Conservation (phyloP, 2,797 vertebrate genomes). For the Molossus molossus region DNA sequence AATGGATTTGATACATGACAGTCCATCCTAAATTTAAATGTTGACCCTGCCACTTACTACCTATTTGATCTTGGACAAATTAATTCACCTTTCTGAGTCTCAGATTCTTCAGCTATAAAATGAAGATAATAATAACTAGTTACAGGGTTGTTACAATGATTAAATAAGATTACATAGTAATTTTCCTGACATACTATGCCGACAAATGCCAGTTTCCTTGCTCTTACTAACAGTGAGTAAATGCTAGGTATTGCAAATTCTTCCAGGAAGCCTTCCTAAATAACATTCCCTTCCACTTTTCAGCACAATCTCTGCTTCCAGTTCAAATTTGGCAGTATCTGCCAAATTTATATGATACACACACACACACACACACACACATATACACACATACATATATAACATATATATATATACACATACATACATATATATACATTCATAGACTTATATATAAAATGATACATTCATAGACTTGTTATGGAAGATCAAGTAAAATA, state of each 20-base stretch:
- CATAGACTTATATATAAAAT: not conserved
- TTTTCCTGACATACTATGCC: not conserved
- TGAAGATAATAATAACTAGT: conserved; percentile 1
- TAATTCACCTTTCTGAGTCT: conserved; percentile 43
- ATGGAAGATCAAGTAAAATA: conserved; percentile 58
- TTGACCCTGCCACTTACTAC: conserved; percentile 16
- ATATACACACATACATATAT: too few species aligned
- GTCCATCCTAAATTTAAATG: conserved; percentile 45
- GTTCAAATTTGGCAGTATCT: conserved; percentile 55
- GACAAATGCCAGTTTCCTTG: conserved; percentile 16
- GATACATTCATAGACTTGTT: conserved; percentile 32
- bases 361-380: too few species aligned
- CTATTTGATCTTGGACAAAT: conserved; percentile 38
- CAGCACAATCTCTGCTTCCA: conserved; percentile 44
- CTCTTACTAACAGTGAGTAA: not conserved
- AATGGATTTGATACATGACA: conserved; percentile 2
- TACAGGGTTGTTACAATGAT: conserved; percentile 9
- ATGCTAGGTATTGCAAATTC: conserved; percentile 1
- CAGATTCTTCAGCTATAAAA: conserved; percentile 37
- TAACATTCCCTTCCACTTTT: not conserved
- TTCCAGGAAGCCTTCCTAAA: conserved; percentile 4
- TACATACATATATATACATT: too few species aligned
- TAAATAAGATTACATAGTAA: conserved; percentile 25
- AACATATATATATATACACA: too few species aligned
- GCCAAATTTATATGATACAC: not conserved